These are phyloP conservation scores for Anthonomus grandis DNA, from an alignment of 1,140 invertebrate genomes.

Conservation along the genomic window DNA sequence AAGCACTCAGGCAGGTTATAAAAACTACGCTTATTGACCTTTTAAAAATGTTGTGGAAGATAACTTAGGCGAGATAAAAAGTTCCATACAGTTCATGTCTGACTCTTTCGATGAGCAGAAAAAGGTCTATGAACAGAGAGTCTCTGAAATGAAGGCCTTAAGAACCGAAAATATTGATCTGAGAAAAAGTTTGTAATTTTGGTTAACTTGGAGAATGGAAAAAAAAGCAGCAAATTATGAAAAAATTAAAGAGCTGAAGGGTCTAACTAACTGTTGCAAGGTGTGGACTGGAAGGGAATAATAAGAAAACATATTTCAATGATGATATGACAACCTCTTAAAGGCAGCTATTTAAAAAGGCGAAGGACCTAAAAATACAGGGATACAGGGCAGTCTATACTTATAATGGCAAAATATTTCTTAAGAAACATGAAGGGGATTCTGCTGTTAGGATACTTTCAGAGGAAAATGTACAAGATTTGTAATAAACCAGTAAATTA, in stretches of 20 bases:
- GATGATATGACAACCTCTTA: too few relatives aligned
- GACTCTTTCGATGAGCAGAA: too few relatives aligned
- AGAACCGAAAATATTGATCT: too few relatives aligned
- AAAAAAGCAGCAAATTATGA: constrained; percentile 5
- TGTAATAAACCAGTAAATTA: not conserved
- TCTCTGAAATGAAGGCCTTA: constrained; percentile 1
- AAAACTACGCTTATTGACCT: too few relatives aligned
- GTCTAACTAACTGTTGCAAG: not conserved
- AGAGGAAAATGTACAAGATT: constrained; percentile 2
- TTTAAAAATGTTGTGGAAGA: too few relatives aligned
- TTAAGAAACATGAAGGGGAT: constrained; percentile 5
- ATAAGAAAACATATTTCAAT: too few relatives aligned
- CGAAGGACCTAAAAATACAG: constrained; percentile 9
- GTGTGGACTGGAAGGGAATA: constrained; percentile 7
- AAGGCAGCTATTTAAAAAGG: too few relatives aligned
- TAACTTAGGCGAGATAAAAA: not conserved
- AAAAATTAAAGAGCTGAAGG: constrained; percentile 7
- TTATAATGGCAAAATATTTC: constrained; percentile 4
- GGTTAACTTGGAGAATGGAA: not conserved
- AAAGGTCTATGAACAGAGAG: not conserved
- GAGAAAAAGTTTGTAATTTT: not conserved
- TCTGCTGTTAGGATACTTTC: not conserved
- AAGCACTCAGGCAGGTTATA: too few relatives aligned
- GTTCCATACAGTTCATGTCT: constrained; percentile 4
- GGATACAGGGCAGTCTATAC: not conserved